Evolutionary conservation across 1,140 invertebrate species (phyloP).

Genomic region (Gryon sp.): DNA sequence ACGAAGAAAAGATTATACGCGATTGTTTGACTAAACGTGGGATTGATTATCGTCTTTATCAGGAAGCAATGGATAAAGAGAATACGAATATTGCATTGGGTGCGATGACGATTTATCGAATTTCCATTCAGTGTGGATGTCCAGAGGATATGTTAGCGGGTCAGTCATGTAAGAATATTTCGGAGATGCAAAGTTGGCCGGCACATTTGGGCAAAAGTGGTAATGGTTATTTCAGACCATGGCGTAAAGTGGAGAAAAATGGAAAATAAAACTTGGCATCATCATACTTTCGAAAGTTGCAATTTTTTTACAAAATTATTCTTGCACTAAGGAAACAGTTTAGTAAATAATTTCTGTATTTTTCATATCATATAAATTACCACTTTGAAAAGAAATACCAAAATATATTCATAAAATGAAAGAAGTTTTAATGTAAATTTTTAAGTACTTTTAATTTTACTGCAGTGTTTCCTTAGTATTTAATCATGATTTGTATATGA

Average conservation of each 20-base stretch:
- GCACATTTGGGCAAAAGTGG: constrained; percentile 77
- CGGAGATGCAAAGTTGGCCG: constrained; percentile 79
- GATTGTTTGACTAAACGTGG: constrained; percentile 78
- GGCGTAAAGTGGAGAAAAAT: no score
- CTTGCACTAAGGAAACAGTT: no score
- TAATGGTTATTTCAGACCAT: constrained; percentile 78
- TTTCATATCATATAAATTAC: no score
- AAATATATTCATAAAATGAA: no score
- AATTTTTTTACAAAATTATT: neutral
- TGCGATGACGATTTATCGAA: constrained; percentile 81
- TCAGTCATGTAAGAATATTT: constrained; percentile 79
- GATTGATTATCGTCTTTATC: constrained; percentile 71
- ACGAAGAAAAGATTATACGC: constrained; percentile 66
- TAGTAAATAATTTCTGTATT: no score
- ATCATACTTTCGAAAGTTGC: neutral
- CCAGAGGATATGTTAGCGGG: constrained; percentile 75
- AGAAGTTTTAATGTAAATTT: no score
- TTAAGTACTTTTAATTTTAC: no score
- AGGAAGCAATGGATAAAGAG: constrained; percentile 75
- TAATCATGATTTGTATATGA: no score
- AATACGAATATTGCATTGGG: constrained; percentile 77
- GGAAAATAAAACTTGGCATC: no score
- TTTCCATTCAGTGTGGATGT: constrained; percentile 80
- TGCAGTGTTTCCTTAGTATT: no score
- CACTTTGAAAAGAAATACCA: no score